Base-by-base conservation (phyloP, 2,888 invertebrate genomes). In the Bombylius major region DNA sequence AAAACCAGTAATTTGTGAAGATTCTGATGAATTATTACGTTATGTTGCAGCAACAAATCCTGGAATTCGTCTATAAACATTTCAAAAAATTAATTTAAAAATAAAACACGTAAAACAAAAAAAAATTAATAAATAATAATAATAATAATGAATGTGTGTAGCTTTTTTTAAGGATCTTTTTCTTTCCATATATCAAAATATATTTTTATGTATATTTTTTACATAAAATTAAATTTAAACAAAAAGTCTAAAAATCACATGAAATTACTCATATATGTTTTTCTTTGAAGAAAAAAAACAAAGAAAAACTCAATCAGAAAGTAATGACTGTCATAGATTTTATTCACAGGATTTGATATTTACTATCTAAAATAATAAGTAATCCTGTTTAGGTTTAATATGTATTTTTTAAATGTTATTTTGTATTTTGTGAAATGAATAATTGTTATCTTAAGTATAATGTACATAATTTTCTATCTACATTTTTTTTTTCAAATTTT, bases 1-100 rank as follows among this genome's bases (percentile, higher is more conserved):
- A 75, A 93, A 93, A 70, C 92, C 92, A 4, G 82, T 92, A 70
- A 83, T 93, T 64, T 93, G 92, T 73, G 93, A 92, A 71, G 92
- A 93, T 75, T 87, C 86, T 59, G 90, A 91, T 54, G 92, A 92
- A 70, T 82, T 93, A 60, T 79, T 92, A 67, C 87, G 83, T 72
- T 92, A 91, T 73, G 82, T 92, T 61, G 86, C 86, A 56, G 83
- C 85, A 72, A 90, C 86, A 69, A 91, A 92, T 78, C 87, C 85
- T 62, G 86, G 87, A 63, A 77, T 91, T 66, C 84, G 88, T 71
- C 83, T 91, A 71, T 91, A 84, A 83, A 65, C 60, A 4, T 1
- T 11, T 42, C 11, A 42, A 11, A 42, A 11, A 42, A 23, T 23
- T 42, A 42, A 42, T 11, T 11, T 11, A 11, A 42, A 42, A 42